phyloP scores from a whole-genome alignment of 2,888 invertebrate species.

The Scaptomyza caliginosa region DNA sequence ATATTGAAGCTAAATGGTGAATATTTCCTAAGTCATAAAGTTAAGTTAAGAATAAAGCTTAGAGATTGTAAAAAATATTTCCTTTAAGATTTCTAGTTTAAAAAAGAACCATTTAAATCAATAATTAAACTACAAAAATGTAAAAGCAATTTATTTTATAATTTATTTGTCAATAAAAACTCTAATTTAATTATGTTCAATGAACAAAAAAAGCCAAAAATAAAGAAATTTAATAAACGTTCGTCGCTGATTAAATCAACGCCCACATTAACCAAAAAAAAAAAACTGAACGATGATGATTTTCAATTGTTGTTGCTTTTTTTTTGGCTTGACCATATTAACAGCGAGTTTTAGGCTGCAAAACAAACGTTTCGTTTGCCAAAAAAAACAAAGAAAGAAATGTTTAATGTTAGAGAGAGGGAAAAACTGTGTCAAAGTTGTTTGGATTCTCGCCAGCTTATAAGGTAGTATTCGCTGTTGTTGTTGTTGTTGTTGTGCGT shows the following conservation, averaged over 20 bases:
- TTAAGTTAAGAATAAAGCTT: no score
- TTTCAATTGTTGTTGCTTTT: not conserved
- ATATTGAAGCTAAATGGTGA: not conserved
- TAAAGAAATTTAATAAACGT: constrained; percentile 6
- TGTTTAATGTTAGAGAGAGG: constrained; percentile 16
- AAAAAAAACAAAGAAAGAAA: not conserved
- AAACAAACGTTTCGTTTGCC: constrained; percentile 10
- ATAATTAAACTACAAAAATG: no score
- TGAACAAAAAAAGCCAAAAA: constrained; percentile 41
- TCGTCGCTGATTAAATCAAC: constrained; percentile 35
- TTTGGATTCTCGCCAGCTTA: constrained; percentile 39
- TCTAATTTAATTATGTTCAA: constrained; percentile 42
- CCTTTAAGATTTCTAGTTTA: no score
- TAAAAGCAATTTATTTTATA: constrained; percentile 10
- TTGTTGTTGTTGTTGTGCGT: not conserved
- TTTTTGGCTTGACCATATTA: constrained; percentile 4
- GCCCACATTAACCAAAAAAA: constrained; percentile 23
- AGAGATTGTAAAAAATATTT: no score
- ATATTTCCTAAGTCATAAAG: no score
- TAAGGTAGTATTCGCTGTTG: constrained; percentile 12
- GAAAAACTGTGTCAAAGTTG: constrained; percentile 57
- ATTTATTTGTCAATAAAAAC: constrained; percentile 51
- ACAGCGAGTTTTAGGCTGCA: constrained; percentile 1
- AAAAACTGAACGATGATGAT: constrained; percentile 8
- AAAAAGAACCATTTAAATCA: no score